phyloP scores from a whole-genome alignment of 1,140 invertebrate species.

The Camponotus pennsylvanicus region DNA sequence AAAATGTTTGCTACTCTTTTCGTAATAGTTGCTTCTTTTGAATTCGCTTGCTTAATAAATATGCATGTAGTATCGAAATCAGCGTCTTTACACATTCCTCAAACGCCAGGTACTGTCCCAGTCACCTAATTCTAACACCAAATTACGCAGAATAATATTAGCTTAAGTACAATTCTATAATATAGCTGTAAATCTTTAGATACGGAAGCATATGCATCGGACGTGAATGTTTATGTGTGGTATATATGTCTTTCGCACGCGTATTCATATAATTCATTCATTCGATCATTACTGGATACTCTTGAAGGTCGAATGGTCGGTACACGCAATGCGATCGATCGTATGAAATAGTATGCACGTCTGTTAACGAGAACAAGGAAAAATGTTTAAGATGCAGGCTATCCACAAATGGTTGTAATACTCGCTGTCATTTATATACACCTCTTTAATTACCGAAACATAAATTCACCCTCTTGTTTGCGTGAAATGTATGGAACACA shows the following conservation, averaged over 20 bases:
- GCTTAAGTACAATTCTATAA: constrained; percentile 79
- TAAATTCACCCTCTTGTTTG: neutral
- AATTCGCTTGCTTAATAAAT: neutral
- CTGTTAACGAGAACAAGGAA: constrained; percentile 47
- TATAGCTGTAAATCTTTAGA: constrained; percentile 81
- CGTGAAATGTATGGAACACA: no score
- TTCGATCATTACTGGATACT: constrained; percentile 43
- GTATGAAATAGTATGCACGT: constrained; percentile 55
- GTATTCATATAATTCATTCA: constrained; percentile 33
- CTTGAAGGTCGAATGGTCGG: constrained; percentile 57
- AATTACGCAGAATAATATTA: constrained; percentile 79
- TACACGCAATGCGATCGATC: constrained; percentile 66
- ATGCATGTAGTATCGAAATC: constrained; percentile 37
- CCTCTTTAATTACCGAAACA: neutral
- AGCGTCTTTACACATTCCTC: constrained; percentile 51
- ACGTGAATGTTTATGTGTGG: constrained; percentile 63
- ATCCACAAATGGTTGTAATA: constrained; percentile 25
- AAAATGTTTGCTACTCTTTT: neutral
- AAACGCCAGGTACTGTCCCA: constrained; percentile 76
- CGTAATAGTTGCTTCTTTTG: neutral
- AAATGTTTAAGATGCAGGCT: constrained; percentile 61
- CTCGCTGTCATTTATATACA: constrained; percentile 6
- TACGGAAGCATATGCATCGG: constrained; percentile 82
- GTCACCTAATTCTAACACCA: constrained; percentile 79
- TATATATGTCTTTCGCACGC: constrained; percentile 41